Base-by-base conservation (phyloP, 2,888 invertebrate species). In the Carpatolechia fugitivella region DNA sequence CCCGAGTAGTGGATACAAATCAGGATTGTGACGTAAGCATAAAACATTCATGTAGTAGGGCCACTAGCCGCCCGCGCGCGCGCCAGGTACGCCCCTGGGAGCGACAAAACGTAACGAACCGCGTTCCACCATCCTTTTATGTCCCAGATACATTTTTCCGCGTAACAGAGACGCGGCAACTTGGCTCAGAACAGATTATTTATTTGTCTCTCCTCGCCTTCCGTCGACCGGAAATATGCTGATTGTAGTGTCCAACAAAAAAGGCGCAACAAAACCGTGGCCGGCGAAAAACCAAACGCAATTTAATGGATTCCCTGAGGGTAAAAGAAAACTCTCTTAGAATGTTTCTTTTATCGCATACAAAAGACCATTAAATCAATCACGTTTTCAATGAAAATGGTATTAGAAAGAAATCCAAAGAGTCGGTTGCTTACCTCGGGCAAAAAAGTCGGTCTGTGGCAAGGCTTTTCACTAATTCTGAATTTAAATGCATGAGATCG, bases 401-500 rank as follows among this genome's bases (percentile, higher is more conserved):
- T 72, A 78, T 83, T 79, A 75, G 66, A 74, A 67, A 64, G 73
- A 78, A 78, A 78, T 78, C 74, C 72, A 71, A 70, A 69, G 72
- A 75, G 69, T 70, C 65, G 74, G 71, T 81, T 80, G 79, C 84
- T 80, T 78, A 81, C 85, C 80, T 81, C 72, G 65, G 68, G 66
- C 62, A 73, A 82, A 85, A 44, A 82, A 82, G 69, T 77, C 76
- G 71, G 78, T 78, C 70, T 81, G 82, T 71, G 80, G 79, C 72
- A 77, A 77, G 78, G 80, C 81, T 80, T 82, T 78, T 78, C 80
- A 82, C 87, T 89, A 89, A 89, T 89, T 88, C 85, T 82, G 83
- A 87, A 89, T 89, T 89, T 89, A 89, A 89, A 89, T 89, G 89
- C 89, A 89, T 89, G 88, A 88, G 88, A 86, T 86, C 82, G 85